These are phyloP conservation scores for Probosciger aterrimus DNA, from an alignment of 2,113 vertebrate genomes.

Conservation along the genomic window DNA sequence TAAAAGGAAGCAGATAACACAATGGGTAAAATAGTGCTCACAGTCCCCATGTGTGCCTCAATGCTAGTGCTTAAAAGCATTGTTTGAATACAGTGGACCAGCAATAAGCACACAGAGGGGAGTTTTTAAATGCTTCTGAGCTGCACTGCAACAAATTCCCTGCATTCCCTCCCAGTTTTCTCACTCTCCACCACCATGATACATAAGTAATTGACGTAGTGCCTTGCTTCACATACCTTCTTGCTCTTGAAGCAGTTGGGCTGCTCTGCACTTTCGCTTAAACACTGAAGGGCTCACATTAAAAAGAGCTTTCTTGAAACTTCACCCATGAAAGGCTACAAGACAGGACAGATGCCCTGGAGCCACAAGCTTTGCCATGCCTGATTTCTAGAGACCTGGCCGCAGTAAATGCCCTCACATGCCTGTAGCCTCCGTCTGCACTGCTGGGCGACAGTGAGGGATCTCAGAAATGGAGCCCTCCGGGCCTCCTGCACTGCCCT, in stretches of 20 bases:
- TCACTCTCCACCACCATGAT: not conserved
- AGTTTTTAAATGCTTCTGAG: not conserved
- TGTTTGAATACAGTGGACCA: not conserved
- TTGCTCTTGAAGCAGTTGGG: not conserved
- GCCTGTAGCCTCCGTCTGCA: not conserved
- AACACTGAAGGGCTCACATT: fast-evolving
- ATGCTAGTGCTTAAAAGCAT: not conserved
- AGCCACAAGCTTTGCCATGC: not conserved
- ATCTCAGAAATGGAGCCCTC: not conserved
- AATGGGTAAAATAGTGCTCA: not conserved
- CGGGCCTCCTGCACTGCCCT: not conserved
- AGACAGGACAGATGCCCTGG: not conserved
- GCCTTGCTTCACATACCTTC: not conserved
- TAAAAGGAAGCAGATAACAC: slow-evolving; percentile 7
- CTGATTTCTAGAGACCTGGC: not conserved
- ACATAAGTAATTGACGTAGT: fast-evolving
- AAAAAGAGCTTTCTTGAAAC: not conserved
- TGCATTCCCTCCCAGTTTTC: not conserved
- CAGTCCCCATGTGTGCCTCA: not conserved
- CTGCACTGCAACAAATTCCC: not conserved
- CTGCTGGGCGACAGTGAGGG: fast-evolving
- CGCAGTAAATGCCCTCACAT: not conserved
- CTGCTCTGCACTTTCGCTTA: not conserved
- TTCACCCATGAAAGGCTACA: not conserved
- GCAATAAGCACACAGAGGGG: not conserved